Evolutionary conservation across 2,113 vertebrate genomes (phyloP).

Genomic region (Excalfactoria chinensis): DNA sequence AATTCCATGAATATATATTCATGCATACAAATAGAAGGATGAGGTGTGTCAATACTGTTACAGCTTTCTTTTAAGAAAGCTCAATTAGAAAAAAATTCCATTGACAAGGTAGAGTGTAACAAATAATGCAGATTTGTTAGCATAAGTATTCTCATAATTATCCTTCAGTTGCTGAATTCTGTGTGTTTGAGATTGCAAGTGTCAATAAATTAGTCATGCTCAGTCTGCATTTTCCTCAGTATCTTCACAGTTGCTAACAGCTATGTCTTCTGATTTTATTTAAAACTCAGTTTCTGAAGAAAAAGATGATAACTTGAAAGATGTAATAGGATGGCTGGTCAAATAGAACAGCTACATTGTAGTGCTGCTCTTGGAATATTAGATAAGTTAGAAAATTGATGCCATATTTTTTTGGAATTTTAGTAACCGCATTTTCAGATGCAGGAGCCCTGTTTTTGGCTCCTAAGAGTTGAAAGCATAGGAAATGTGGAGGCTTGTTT

Average conservation of each 20-base stretch:
- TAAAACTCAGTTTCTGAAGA: not conserved
- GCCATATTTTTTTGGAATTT: not conserved
- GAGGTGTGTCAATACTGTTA: not conserved
- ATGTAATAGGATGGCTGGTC: not conserved
- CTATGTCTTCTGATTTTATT: not conserved
- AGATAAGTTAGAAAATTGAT: not conserved
- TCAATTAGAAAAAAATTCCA: not conserved
- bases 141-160: not conserved
- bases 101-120: not conserved
- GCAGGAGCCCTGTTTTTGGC: not conserved
- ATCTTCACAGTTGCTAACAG: not conserved
- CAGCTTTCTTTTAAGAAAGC: not conserved
- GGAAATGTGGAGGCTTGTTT: not conserved
- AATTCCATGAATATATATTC: not conserved
- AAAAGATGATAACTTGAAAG: not conserved
- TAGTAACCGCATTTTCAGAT: not conserved
- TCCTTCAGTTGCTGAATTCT: conserved; percentile 3
- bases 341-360: not conserved
- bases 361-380: not conserved
- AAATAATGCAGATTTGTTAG: not conserved
- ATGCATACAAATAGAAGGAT: not conserved
- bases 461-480: not conserved
- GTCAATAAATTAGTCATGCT: not conserved
- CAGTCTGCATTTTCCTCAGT: not conserved
- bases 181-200: not conserved